These are phyloP conservation scores for Anguilla anguilla DNA, from an alignment of 2,797 vertebrate genomes.

Conservation along the genomic window DNA sequence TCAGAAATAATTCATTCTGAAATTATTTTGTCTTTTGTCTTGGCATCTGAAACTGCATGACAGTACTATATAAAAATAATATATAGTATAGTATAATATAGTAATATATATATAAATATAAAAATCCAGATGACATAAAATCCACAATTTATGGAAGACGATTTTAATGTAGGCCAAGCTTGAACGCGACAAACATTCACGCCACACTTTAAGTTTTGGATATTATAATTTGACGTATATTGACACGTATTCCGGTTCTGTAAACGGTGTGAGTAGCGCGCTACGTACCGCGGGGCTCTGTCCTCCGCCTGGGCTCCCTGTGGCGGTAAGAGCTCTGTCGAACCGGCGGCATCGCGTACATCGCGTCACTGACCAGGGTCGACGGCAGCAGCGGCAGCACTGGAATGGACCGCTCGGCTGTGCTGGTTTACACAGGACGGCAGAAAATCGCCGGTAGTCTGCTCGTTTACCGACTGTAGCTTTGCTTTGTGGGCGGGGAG, in stretches of 20 bases:
- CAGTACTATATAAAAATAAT: neutral
- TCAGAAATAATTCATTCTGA: neutral
- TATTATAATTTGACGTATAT: neutral
- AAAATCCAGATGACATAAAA: neutral
- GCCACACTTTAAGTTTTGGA: neutral
- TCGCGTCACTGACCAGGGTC: neutral
- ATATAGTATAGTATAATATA: no score
- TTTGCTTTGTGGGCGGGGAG: neutral
- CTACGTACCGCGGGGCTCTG: neutral
- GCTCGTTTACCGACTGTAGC: neutral
- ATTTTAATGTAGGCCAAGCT: constrained; percentile 1
- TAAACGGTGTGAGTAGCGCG: neutral
- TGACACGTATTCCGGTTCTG: neutral
- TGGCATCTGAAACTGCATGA: neutral
- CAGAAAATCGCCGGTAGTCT: neutral
- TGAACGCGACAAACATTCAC: neutral
- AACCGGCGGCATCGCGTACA: neutral
- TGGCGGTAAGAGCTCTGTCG: neutral
- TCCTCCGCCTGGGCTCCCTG: neutral
- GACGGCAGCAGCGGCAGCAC: neutral
- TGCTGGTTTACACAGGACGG: neutral
- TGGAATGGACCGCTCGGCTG: neutral
- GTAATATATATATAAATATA: no score
- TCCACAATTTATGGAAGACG: neutral
- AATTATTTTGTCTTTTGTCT: no score